Percentiles rank a stretch among this genome's conserved stretches.
Conservation (phyloP, 2,888 invertebrate species). For the Seira musarum region DNA sequence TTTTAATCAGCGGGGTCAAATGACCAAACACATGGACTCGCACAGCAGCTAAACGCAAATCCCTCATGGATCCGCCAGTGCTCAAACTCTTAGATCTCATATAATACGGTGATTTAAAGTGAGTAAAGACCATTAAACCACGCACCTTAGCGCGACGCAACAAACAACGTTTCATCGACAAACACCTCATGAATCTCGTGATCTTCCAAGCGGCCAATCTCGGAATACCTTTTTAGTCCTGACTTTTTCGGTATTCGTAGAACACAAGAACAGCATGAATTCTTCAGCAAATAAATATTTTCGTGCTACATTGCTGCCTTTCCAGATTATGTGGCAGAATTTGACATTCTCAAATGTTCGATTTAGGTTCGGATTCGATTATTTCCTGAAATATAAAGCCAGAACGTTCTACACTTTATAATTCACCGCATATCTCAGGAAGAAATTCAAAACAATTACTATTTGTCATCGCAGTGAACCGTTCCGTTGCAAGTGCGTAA, state of each 20-base stretch:
- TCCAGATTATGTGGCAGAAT: too few relatives aligned
- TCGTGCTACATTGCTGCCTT: too few relatives aligned
- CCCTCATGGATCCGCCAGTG: slow-evolving; percentile 48
- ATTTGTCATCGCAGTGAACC: slow-evolving; percentile 3
- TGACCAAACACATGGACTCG: slow-evolving; percentile 79
- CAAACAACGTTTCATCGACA: slow-evolving; percentile 2
- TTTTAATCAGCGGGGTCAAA: slow-evolving; percentile 80
- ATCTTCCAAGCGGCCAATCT: neutral
- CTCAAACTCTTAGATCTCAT: slow-evolving; percentile 51
- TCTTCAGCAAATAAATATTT: too few relatives aligned
- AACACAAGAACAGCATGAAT: too few relatives aligned
- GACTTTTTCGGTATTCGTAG: too few relatives aligned
- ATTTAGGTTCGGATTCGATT: too few relatives aligned
- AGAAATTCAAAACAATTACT: neutral
- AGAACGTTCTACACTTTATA: too few relatives aligned
- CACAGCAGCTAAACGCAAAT: slow-evolving; percentile 74
- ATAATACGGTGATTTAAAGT: slow-evolving; percentile 9
- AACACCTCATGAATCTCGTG: neutral
- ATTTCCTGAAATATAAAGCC: too few relatives aligned
- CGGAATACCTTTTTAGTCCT: neutral
- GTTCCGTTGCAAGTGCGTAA: neutral
- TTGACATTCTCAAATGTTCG: too few relatives aligned
- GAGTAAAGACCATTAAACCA: neutral
- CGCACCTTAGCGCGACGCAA: neutral
- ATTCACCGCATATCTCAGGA: too few relatives aligned